Conservation (phyloP, 1,140 invertebrate genomes). For the Bactericera cockerelli region DNA sequence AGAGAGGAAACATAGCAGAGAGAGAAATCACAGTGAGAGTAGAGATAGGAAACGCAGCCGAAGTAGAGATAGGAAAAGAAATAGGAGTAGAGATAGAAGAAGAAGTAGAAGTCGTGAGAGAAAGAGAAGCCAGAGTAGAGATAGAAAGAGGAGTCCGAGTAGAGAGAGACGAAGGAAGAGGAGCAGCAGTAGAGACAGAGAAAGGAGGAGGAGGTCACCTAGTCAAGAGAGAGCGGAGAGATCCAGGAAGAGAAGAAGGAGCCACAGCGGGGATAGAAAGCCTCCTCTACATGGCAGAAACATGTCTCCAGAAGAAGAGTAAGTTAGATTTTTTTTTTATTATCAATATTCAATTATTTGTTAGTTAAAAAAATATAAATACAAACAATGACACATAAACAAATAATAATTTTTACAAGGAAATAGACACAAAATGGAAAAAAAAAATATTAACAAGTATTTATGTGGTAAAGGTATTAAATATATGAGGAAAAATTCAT, state of each 20-base stretch:
- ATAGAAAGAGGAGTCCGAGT: constrained; percentile 20
- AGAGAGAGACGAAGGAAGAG: constrained; percentile 16
- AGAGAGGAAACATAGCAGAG: constrained; percentile 14
- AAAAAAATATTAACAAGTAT: too few species aligned
- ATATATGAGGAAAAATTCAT: too few species aligned
- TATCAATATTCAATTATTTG: too few species aligned
- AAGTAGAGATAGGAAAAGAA: constrained; percentile 23
- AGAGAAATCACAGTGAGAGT: constrained; percentile 25
- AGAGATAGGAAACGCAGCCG: constrained; percentile 23
- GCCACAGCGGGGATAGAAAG: constrained; percentile 23
- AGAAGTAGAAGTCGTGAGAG: constrained; percentile 25
- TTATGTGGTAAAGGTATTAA: too few species aligned
- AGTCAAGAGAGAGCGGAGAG: constrained; percentile 21
- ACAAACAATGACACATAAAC: too few species aligned
- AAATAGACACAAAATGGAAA: too few species aligned
- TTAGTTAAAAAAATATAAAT: too few species aligned
- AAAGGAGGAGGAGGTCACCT: constrained; percentile 26
- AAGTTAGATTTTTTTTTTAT: too few species aligned
- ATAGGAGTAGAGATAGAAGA: constrained; percentile 24
- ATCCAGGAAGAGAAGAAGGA: constrained; percentile 26
- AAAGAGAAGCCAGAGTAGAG: constrained; percentile 24
- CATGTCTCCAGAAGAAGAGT: neutral
- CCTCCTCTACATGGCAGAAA: neutral
- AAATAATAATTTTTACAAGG: too few species aligned
- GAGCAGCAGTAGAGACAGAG: constrained; percentile 24